Percentiles rank a stretch among this genome's conserved stretches.
phyloP scores from a whole-genome alignment of 2,113 vertebrate genomes.

The Trogon melanurus region DNA sequence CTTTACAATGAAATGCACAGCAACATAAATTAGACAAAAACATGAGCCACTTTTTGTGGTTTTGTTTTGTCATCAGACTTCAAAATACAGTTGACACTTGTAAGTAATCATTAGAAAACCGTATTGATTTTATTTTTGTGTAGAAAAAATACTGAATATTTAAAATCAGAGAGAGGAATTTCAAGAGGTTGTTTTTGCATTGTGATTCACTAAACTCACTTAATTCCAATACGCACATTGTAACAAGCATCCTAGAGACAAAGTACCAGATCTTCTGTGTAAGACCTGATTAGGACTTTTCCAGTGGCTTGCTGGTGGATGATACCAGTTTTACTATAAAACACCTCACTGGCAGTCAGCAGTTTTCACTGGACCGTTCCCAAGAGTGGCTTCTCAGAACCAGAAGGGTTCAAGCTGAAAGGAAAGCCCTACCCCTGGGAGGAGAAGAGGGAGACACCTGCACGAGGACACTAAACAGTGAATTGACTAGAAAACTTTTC shows the following conservation, averaged over 20 bases:
- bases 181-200: not conserved
- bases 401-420: not conserved
- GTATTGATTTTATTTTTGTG: not conserved
- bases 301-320: not conserved
- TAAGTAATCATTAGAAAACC: not conserved
- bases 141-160: not conserved
- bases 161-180: not conserved
- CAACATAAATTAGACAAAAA: not conserved
- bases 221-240: not conserved
- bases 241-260: not conserved
- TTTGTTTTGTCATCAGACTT: not conserved
- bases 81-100: not conserved
- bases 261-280: not conserved
- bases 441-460: not conserved
- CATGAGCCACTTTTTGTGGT: not conserved
- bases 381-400: not conserved
- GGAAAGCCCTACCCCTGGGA: not conserved
- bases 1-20: not conserved
- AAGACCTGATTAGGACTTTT: not conserved
- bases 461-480: not conserved
- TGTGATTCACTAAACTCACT: not conserved
- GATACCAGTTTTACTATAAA: not conserved
- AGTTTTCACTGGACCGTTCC: not conserved
- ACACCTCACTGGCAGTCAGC: not conserved
- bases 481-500: not conserved